Base-by-base conservation (phyloP, 2,888 invertebrate genomes). In the Tetramorium bicarinatum region DNA sequence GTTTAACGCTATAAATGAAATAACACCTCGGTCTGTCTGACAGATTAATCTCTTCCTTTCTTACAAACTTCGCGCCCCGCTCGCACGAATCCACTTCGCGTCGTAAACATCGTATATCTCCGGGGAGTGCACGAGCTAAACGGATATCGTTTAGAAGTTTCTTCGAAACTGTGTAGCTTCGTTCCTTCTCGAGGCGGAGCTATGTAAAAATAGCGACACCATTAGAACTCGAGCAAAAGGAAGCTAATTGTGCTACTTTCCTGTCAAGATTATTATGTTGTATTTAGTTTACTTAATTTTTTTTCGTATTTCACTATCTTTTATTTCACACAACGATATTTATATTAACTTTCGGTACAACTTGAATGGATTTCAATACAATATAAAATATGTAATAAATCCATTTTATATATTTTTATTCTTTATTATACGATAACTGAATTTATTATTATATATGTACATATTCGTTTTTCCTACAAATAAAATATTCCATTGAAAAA, bases 11-110 rank as follows among this genome's bases (percentile, higher is more conserved):
- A 49, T 59, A 80, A 80, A 72, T 80, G 79, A 80, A 80, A 72
- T 59, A 59, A 80, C 79, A 72, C 49, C 59, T 80, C 79, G 79
- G 59, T n/a, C 59, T 13, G 81, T 44, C 80, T 15, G 85, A 80
- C 54, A 79, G 83, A 85, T 85, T 85, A 85, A 85, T 85, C 85
- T 79, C 74, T 67, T 61, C 75, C 85, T 54, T 85, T 66, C 71
- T 79, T 61, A 83, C 34, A 18, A 52, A 69, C 61, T 67, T 74
- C 29, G 75, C 83, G 84, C 34, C 76, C 47, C 54, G 54, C 71
- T 82, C 76, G 25, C 71, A 52, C 52, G 61, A 56, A 64, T 34
- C 52, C 71, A 69, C 83, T 61, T 59, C 18, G 54, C 74, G 44
- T 41, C 82, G 82, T 84, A 84, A 82, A 82, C 82, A 82, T 82